These are phyloP conservation scores for Drosophila crucigera DNA, from an alignment of 2,888 invertebrate species.

Conservation along the genomic window DNA sequence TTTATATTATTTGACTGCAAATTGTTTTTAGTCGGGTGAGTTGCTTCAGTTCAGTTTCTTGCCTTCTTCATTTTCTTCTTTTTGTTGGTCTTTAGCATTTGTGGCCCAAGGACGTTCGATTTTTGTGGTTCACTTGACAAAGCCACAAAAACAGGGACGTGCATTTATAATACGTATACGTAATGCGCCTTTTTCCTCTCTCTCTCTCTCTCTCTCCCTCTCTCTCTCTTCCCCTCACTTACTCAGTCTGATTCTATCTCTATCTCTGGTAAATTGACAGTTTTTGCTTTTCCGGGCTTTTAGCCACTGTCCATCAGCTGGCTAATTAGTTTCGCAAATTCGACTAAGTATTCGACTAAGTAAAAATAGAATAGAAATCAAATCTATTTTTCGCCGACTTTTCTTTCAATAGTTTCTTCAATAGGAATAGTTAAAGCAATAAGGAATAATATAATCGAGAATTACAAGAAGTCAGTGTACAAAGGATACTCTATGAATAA, in stretches of 20 bases:
- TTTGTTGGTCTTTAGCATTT: slow-evolving; percentile 36
- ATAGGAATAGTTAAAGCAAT: no score
- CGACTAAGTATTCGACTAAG: background rate
- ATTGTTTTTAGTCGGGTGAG: slow-evolving; percentile 26
- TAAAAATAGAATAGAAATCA: background rate
- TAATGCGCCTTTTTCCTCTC: slow-evolving; percentile 19
- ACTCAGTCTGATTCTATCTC: background rate
- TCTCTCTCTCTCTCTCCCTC: background rate
- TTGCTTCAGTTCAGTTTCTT: slow-evolving; percentile 18
- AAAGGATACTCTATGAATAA: background rate
- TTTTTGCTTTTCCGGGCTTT: slow-evolving; percentile 45
- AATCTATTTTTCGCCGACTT: slow-evolving; percentile 15
- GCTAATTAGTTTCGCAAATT: slow-evolving; percentile 49
- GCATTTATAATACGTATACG: slow-evolving; percentile 45
- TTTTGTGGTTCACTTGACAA: slow-evolving; percentile 63
- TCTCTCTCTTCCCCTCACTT: background rate
- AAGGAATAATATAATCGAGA: background rate
- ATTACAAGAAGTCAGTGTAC: background rate
- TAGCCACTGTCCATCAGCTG: slow-evolving; percentile 33
- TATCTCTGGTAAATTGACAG: slow-evolving; percentile 50
- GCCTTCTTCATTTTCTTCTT: slow-evolving; percentile 12
- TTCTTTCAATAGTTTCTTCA: background rate
- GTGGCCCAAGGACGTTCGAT: slow-evolving; percentile 77
- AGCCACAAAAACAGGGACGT: slow-evolving; percentile 35
- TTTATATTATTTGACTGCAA: slow-evolving; percentile 25